phyloP scores from a whole-genome alignment of 2,113 vertebrate genomes.

The Illadopsis cleaveri region DNA sequence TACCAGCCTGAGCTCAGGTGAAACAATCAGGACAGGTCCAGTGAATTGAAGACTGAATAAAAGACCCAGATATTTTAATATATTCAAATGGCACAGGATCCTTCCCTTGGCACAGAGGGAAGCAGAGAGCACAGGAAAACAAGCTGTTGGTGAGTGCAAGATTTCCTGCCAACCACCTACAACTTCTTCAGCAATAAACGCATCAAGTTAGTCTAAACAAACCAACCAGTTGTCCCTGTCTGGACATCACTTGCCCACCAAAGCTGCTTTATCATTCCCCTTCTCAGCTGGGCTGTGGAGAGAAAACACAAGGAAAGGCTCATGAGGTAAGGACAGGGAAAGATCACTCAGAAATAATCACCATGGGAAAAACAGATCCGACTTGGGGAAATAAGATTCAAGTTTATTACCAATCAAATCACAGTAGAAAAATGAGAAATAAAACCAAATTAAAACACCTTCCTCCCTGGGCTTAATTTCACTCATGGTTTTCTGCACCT shows the following conservation, averaged over 20 bases:
- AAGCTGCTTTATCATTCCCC: neutral
- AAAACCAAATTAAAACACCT: neutral
- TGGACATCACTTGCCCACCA: neutral
- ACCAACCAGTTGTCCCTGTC: neutral
- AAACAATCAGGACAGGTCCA: neutral
- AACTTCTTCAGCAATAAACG: neutral
- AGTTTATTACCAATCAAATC: neutral
- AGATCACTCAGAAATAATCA: neutral
- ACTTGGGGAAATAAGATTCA: neutral
- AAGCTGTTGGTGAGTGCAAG: neutral
- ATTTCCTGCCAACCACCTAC: neutral
- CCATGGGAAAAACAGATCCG: accelerated
- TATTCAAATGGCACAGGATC: neutral
- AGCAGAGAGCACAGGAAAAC: neutral
- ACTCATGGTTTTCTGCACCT: neutral
- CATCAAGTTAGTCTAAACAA: neutral
- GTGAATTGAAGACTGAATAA: neutral
- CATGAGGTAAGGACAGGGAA: neutral
- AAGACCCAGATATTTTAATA: neutral
- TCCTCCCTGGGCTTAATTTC: neutral
- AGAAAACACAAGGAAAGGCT: neutral
- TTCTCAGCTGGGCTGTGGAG: neutral
- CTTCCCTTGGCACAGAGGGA: neutral
- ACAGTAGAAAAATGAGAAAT: neutral
- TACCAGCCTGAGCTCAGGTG: neutral